These are phyloP conservation scores for Harpagifer antarcticus DNA, from an alignment of 2,797 vertebrate genomes.

Conservation along the genomic window DNA sequence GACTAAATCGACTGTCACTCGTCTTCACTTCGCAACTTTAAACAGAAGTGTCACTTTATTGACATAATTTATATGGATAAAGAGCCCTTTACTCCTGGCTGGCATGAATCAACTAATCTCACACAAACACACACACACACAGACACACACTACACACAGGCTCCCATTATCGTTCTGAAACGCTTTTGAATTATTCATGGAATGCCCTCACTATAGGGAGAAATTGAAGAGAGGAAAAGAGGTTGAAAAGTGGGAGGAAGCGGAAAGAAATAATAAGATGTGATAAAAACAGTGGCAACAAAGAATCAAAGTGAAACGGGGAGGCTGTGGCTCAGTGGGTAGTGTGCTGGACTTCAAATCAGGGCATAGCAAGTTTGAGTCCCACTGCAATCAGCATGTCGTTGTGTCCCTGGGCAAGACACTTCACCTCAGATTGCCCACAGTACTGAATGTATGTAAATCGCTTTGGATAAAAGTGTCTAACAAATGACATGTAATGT, in stretches of 20 bases:
- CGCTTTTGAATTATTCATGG: conserved; percentile 75
- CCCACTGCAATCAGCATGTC: no score
- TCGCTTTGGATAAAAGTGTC: no score
- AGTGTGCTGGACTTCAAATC: no score
- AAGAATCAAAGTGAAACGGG: conserved; percentile 23
- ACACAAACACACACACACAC: conserved; percentile 42
- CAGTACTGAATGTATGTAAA: no score
- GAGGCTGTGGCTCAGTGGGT: no score
- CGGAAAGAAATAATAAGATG: conserved; percentile 23
- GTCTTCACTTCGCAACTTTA: conserved; percentile 61
- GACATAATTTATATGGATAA: conserved; percentile 77
- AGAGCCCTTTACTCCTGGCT: conserved; percentile 71
- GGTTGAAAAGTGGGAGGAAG: conserved; percentile 39
- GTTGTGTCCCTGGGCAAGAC: no score
- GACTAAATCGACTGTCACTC: conserved; percentile 63
- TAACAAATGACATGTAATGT: no score
- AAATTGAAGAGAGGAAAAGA: conserved; percentile 42
- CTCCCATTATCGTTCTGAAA: conserved; percentile 76
- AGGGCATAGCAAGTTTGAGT: no score
- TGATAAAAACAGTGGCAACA: conserved; percentile 44
- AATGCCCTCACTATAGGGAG: conserved; percentile 52
- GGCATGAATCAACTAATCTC: conserved; percentile 64
- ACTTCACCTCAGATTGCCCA: no score
- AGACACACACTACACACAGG: conserved; percentile 38
- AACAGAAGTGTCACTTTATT: conserved; percentile 76